Percentiles rank a stretch among this genome's conserved stretches.
Conservation (phyloP, 53 echinoderm and acorn worm species). For the Paracentrotus lividus region DNA sequence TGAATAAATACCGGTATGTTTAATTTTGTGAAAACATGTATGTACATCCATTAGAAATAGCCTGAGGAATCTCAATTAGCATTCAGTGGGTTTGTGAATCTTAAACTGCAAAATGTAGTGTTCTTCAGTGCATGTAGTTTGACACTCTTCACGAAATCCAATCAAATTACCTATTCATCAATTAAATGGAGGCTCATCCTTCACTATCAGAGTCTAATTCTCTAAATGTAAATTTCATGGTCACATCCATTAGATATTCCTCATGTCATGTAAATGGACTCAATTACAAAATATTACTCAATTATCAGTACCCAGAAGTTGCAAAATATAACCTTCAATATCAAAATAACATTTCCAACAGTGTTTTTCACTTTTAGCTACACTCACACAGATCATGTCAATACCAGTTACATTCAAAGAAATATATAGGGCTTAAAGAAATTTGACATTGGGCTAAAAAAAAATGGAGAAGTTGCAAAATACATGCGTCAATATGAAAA, state of each 20-base stretch:
- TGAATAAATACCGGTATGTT: too few relatives aligned
- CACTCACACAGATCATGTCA: too few relatives aligned
- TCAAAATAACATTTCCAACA: not conserved
- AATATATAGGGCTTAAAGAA: too few relatives aligned
- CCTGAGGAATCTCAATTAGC: too few relatives aligned
- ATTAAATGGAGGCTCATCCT: not conserved
- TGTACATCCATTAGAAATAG: too few relatives aligned
- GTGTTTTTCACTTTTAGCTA: too few relatives aligned
- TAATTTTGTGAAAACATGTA: too few relatives aligned
- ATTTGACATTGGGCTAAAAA: too few relatives aligned
- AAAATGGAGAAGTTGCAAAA: too few relatives aligned
- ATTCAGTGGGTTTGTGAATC: not conserved
- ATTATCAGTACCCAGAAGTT: not conserved
- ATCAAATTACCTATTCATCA: not conserved
- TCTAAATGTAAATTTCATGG: slow-evolving; percentile 34
- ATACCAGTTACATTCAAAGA: too few relatives aligned
- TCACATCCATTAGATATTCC: slow-evolving; percentile 7
- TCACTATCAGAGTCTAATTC: not conserved
- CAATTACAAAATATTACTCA: not conserved
- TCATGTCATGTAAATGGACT: not conserved
- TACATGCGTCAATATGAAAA: too few relatives aligned
- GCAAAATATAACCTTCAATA: not conserved
- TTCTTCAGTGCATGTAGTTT: not conserved
- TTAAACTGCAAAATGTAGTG: not conserved
- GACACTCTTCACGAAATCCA: not conserved